Base-by-base conservation (phyloP, 2,113 vertebrate species). In the Arvicanthis niloticus region DNA sequence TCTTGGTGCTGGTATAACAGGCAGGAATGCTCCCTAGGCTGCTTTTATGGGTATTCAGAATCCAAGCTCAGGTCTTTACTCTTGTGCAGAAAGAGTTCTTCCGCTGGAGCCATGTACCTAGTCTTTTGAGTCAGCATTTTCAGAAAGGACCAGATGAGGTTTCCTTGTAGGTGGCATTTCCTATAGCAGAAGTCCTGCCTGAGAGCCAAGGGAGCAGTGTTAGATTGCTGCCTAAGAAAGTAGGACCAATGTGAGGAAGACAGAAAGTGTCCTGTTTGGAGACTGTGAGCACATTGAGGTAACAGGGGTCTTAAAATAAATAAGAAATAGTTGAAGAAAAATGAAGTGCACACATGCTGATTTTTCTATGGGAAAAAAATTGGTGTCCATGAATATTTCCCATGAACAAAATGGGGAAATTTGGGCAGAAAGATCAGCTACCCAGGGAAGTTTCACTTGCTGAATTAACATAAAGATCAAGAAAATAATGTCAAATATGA, bases 271-370 rank as follows among this genome's bases (percentile, higher is more conserved):
- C 80, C 5, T 16, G 22, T 70, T 37, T 85, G 15, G 4, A 84
- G 8, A 22, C 7, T 86, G 58, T 34, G 88, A 70, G 76, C 88
- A 91, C 0, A 42, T 37, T 40, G n/a, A 94, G 31, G 22, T 91
- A 96, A 65, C 4, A 87, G 3, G 1, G 91, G 37, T 80, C 37
- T 94, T 58, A 95, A 97, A 86, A 40, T 93, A 53, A 94, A 91
- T 19, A 77, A 70, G 89, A n/a, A 1, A 22, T 51, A 21, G 0
- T 37, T n/a, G 7, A 42, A 31, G 31, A 96, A 68, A n/a, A 70
- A 75, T 65, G 5, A 93, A 93, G 68, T 31, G 19, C 0, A 80
- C 70, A 16, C 9, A 16, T 60, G 65, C 5, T 85, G 12, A 75
- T 70, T 42, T 85, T 91, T 70, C 21, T 70, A 62, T 89, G 22